These are phyloP conservation scores for Stylophora pistillata DNA, from an alignment of 64 coral and sea anemone species.

Conservation along the genomic window DNA sequence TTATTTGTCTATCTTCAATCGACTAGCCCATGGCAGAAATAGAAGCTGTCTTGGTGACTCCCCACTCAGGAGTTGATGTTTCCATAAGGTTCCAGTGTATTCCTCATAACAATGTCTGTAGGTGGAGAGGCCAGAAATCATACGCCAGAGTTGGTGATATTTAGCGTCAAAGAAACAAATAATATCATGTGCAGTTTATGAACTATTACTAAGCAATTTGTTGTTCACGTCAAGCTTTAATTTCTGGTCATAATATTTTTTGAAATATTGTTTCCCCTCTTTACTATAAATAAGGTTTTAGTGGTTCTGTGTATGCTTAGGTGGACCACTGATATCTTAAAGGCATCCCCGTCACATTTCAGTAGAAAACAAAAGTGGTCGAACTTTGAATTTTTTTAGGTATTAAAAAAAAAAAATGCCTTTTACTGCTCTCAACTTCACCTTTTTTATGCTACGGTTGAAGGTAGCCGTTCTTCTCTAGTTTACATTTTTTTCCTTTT, in stretches of 20 bases:
- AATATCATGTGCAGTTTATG: not conserved
- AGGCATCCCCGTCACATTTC: too few species aligned
- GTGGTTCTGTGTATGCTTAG: not conserved
- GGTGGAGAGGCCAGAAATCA: too few species aligned
- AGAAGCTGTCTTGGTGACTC: too few species aligned
- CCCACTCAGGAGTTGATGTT: too few species aligned
- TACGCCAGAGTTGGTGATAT: not conserved
- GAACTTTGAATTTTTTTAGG: too few species aligned
- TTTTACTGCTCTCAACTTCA: not conserved
- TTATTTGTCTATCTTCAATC: not conserved
- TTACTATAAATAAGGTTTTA: not conserved
- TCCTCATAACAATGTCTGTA: too few species aligned
- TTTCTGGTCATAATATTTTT: slow-evolving; percentile 3
- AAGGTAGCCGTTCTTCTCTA: not conserved
- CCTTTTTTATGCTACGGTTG: not conserved
- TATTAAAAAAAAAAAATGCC: not conserved
- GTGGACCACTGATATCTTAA: not conserved
- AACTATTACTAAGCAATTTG: slow-evolving; percentile 21
- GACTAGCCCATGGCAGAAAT: not conserved
- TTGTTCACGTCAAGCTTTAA: not conserved
- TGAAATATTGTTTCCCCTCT: slow-evolving; percentile 12
- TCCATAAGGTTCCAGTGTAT: too few species aligned
- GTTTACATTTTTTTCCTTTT: not conserved
- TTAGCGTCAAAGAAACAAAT: not conserved
- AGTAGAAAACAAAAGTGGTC: too few species aligned